These are phyloP conservation scores for Phrynocephalus guinanensis DNA, from an alignment of 2,797 vertebrate genomes.

Conservation along the genomic window DNA sequence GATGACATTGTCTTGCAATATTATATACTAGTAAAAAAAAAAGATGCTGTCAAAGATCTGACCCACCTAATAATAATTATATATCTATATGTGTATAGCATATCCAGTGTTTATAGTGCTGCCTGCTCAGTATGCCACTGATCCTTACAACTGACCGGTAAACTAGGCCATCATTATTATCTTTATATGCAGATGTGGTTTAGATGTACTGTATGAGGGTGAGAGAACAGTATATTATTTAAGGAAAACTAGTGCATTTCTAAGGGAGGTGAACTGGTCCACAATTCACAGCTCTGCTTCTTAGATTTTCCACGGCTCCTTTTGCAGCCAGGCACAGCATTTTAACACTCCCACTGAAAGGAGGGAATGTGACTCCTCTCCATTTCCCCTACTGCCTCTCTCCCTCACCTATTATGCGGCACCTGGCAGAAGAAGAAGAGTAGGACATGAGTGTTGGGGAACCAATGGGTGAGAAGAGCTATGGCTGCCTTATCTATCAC, in stretches of 20 bases:
- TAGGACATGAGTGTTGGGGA: not conserved
- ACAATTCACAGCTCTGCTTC: not conserved
- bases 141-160: not conserved
- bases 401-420: not conserved
- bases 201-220: no score
- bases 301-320: not conserved
- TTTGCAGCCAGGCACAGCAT: not conserved
- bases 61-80: not conserved
- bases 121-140: not conserved
- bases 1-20: not conserved
- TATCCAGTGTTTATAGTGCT: not conserved
- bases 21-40: not conserved
- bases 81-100: not conserved
- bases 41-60: accelerated
- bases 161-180: not conserved
- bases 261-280: not conserved
- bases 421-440: not conserved
- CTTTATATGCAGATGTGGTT: not conserved
- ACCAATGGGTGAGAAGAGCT: not conserved
- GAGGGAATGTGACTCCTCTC: not conserved
- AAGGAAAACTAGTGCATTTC: not conserved
- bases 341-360: not conserved
- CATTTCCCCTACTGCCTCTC: not conserved
- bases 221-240: not conserved
- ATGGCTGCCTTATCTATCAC: not conserved